Conservation (phyloP, 2,113 vertebrate genomes). For the Hymenochirus boettgeri region DNA sequence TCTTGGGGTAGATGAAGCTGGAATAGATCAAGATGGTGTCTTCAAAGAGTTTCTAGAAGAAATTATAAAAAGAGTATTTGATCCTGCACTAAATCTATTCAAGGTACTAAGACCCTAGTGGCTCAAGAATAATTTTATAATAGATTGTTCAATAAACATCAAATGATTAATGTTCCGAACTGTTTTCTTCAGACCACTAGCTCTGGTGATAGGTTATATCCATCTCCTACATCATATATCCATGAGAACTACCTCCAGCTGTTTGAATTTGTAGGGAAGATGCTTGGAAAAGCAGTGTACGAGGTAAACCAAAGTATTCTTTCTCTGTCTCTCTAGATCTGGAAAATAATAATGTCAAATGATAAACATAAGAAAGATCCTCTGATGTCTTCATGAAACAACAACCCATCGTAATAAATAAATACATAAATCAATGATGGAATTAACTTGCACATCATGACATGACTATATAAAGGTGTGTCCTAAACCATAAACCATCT, state of each 20-base stretch:
- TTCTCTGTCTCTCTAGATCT: no score
- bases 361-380: no score
- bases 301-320: slow-evolving; percentile 69
- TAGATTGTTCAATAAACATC: no score
- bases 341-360: no score
- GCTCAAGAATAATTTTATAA: no score
- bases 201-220: slow-evolving; percentile 91
- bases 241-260: slow-evolving; percentile 97
- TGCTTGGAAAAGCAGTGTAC: slow-evolving; percentile 96
- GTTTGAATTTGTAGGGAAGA: slow-evolving; percentile 97
- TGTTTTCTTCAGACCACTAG: slow-evolving; percentile 78
- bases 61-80: slow-evolving; percentile 97
- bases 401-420: no score
- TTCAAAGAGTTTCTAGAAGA: slow-evolving; percentile 98
- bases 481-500: no score
- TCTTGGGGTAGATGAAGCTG: slow-evolving; percentile 92
- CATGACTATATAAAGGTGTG: no score
- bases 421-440: no score
- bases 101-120: slow-evolving; percentile 65
- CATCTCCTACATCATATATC: slow-evolving; percentile 92
- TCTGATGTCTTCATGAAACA: no score
- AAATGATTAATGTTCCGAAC: no score
- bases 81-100: slow-evolving; percentile 93
- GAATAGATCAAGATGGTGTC: slow-evolving; percentile 95
- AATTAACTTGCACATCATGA: no score